Conservation (phyloP, 1,140 invertebrate genomes). For the Calycopis cecrops region DNA sequence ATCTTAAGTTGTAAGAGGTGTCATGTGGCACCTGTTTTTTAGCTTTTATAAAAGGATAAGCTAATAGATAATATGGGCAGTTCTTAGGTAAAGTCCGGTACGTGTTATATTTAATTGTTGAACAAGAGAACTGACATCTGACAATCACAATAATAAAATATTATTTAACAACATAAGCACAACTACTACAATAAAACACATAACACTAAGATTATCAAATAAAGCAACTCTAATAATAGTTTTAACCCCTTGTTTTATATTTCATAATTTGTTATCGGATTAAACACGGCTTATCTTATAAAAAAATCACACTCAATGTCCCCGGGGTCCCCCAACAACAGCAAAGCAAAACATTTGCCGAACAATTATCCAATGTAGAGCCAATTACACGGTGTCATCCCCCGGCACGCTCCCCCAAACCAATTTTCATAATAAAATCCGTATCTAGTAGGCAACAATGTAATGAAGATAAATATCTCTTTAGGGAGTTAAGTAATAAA, state of each 20-base stretch:
- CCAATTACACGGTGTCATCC: slow-evolving; percentile 61
- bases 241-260: slow-evolving; percentile 8
- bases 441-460: slow-evolving; percentile 53
- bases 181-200: too few relatives aligned
- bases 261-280: slow-evolving; percentile 3
- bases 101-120: too few relatives aligned
- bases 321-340: neutral
- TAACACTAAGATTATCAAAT: too few relatives aligned
- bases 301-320: slow-evolving; percentile 3
- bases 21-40: too few relatives aligned
- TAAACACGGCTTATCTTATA: slow-evolving; percentile 2
- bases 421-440: slow-evolving; percentile 67
- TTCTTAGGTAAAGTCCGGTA: too few relatives aligned
- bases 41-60: too few relatives aligned
- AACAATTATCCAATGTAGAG: slow-evolving; percentile 61
- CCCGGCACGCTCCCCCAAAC: slow-evolving; percentile 48
- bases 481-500: slow-evolving; percentile 61
- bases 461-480: slow-evolving; percentile 71
- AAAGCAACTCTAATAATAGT: neutral
- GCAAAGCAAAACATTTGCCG: slow-evolving; percentile 49
- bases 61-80: too few relatives aligned
- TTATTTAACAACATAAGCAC: too few relatives aligned
- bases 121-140: too few relatives aligned
- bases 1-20: too few relatives aligned
- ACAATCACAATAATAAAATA: too few relatives aligned